Conservation (phyloP, 1,140 invertebrate species). For the Drosophila baimaii region DNA sequence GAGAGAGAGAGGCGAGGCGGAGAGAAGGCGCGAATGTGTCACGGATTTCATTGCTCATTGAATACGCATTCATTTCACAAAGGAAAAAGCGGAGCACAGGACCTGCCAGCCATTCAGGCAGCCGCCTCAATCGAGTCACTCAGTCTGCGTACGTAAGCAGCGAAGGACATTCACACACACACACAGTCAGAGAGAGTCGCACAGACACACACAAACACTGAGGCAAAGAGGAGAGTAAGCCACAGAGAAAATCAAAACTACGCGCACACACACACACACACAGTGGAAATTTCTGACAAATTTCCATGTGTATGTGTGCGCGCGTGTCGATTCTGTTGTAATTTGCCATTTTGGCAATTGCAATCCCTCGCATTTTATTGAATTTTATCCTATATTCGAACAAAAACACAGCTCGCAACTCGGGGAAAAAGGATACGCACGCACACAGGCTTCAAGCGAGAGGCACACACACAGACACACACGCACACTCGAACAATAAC, state of each 20-base stretch:
- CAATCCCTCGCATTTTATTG: slow-evolving; percentile 77
- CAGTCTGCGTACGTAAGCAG: slow-evolving; percentile 82
- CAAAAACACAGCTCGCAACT: slow-evolving; percentile 32
- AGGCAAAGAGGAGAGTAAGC: slow-evolving; percentile 66
- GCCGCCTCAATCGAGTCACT: slow-evolving; percentile 79
- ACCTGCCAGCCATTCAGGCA: slow-evolving; percentile 73
- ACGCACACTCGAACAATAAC: slow-evolving; percentile 62
- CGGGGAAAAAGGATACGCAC: slow-evolving; percentile 19
- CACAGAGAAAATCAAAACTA: slow-evolving; percentile 82
- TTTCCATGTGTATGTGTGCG: slow-evolving; percentile 49
- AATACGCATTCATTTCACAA: slow-evolving; percentile 81
- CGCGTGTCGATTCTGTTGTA: slow-evolving; percentile 54
- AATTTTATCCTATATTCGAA: slow-evolving; percentile 59
- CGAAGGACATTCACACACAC: slow-evolving; percentile 59
- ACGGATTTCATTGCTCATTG: slow-evolving; percentile 83
- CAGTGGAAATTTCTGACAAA: slow-evolving; percentile 71
- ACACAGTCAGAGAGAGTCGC: slow-evolving; percentile 25
- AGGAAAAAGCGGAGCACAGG: slow-evolving; percentile 49
- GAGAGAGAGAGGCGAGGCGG: slow-evolving; percentile 1
- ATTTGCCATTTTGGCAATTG: slow-evolving; percentile 70
- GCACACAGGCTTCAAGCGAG: slow-evolving; percentile 17
- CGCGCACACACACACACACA: slow-evolving; percentile 66
- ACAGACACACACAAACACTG: slow-evolving; percentile 41
- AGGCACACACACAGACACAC: slow-evolving; percentile 23
- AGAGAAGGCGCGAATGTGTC: slow-evolving; percentile 75